Conservation (phyloP, 2,888 invertebrate genomes). For the Phortica magna region DNA sequence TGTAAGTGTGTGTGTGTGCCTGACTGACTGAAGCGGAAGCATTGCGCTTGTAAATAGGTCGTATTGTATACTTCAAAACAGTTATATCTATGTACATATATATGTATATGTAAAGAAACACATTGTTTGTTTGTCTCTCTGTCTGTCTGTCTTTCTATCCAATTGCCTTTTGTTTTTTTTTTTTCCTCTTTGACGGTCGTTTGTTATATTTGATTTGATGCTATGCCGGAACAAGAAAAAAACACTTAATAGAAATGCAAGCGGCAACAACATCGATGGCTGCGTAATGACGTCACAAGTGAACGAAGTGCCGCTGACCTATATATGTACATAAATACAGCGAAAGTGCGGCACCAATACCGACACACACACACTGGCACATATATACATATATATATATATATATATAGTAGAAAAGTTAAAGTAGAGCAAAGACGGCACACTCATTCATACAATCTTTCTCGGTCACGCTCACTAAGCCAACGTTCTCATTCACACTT, state of each 20-base stretch:
- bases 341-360: background rate
- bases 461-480: slow-evolving; percentile 6
- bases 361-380: background rate
- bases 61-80: slow-evolving; percentile 1
- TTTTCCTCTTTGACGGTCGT: background rate
- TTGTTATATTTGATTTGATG: background rate
- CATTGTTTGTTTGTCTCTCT: background rate
- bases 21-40: slow-evolving; percentile 25
- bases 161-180: background rate
- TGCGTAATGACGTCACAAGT: slow-evolving; percentile 3
- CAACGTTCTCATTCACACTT: slow-evolving; percentile 15
- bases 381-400: background rate
- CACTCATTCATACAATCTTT: slow-evolving; percentile 17
- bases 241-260: background rate
- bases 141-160: background rate
- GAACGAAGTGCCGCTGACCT: slow-evolving; percentile 21
- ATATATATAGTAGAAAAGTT: slow-evolving; percentile 6
- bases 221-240: background rate
- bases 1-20: slow-evolving; percentile 22
- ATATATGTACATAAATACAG: background rate
- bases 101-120: background rate
- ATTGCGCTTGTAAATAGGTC: slow-evolving; percentile 38
- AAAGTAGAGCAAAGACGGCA: slow-evolving; percentile 18
- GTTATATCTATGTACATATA: background rate
- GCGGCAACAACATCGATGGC: background rate